Evolutionary conservation across 1,140 invertebrate species (phyloP), one percentile per base, ranked within the genome.

Genomic region (silkworm (Bombyx mori)): DNA sequence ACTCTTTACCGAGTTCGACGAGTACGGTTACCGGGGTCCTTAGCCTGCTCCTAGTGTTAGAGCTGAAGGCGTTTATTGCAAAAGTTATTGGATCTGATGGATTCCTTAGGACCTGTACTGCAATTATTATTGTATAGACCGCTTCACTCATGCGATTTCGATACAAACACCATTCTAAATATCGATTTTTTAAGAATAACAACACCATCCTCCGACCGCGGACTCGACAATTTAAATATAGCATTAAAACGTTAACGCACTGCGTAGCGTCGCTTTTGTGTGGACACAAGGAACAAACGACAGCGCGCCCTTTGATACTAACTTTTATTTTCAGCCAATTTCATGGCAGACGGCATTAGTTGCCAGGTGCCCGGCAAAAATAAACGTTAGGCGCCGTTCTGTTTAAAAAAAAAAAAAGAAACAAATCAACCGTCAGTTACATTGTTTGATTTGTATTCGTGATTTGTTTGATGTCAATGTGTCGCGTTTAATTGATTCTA

Each of bases 231-330:
- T 71, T 65, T 74, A 75, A 73, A 67, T 75, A 69, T 78, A 74
- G 66, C 57, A 59, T 47, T 55, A 65, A 69, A 68, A 49, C 69
- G 66, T 75, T 75, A 72, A 79, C 70, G 71, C 71, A 68, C 63
- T 68, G 73, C 72, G 76, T 79, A 69, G 72, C 68, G 60, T 62
- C 65, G 56, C 56, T 66, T 76, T 73, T 73, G 69, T 72, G 69
- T 62, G 55, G 61, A 61, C 56, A 56, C 48, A 49, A 54, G 43
- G 45, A 49, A 42, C 45, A 43, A 48, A 49, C 26, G 46, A 8
- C 45, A 8, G 22, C 18, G 46, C 18, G 46, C 53, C 51, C 65
- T 75, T 75, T 75, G 66, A 74, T 69, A 71, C 53, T 8, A 51
- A 52, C 45, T 60, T 58, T 72, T 75, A 70, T 75, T 75, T 75